Percentiles rank a stretch among this genome's conserved stretches.
Evolutionary conservation across 2,113 vertebrate genomes (phyloP).

Genomic region (Rhipidura dahli): DNA sequence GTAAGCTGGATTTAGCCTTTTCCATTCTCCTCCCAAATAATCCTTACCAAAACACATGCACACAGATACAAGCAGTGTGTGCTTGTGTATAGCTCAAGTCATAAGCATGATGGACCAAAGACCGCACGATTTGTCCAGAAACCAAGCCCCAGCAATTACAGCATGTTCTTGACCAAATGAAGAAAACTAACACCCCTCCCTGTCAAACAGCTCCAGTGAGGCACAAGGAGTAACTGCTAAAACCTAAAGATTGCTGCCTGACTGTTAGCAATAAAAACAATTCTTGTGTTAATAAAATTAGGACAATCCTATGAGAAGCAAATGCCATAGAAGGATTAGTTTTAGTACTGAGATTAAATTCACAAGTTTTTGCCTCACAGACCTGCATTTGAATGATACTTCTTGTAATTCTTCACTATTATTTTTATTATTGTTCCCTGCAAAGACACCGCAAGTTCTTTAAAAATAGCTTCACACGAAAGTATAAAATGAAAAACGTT

Average conservation of each 20-base stretch:
- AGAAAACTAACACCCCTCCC: not conserved
- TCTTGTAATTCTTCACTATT: not conserved
- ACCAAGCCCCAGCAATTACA: not conserved
- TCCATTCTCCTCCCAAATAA: not conserved
- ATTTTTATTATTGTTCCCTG: not conserved
- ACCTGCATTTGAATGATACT: not conserved
- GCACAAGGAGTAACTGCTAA: not conserved
- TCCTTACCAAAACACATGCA: not conserved
- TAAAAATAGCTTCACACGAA: not conserved
- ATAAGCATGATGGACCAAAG: not conserved
- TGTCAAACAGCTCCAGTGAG: not conserved
- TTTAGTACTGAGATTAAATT: conserved; percentile 5
- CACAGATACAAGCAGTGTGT: not conserved
- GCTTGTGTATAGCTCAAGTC: fast-evolving
- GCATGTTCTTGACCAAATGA: not conserved
- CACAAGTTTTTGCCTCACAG: not conserved
- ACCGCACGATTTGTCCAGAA: not conserved
- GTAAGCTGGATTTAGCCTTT: not conserved
- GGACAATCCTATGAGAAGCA: not conserved
- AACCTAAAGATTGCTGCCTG: not conserved
- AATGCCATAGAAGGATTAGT: not conserved
- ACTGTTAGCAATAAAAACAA: not conserved
- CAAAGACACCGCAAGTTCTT: not conserved
- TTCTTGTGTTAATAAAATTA: conserved; percentile 13
- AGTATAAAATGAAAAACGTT: not conserved